Percentiles rank a stretch among this genome's conserved stretches.
Conservation (phyloP, 2,888 invertebrate species). For the Rhabditoides inermis region DNA sequence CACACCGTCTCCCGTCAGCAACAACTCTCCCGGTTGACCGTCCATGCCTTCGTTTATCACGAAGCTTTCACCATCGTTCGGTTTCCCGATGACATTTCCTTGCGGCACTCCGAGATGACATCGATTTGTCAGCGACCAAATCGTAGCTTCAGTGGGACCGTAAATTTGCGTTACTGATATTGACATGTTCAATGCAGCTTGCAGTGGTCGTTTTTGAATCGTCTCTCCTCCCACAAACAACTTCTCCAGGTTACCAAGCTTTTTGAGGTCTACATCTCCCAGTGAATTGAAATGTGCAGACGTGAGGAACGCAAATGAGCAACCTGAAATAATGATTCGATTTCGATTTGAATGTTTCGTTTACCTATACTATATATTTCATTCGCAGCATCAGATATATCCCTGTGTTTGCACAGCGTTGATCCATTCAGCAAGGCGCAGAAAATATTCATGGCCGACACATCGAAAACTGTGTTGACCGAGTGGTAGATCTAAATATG, state of each 20-base stretch:
- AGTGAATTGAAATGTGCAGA: no score
- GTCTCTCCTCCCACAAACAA: conserved; percentile 45
- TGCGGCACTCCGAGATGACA: conserved; percentile 9
- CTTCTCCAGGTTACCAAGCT: conserved; percentile 10
- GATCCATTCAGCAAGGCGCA: conserved; percentile 26
- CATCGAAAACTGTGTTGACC: conserved; percentile 44
- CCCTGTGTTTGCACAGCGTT: conserved; percentile 9
- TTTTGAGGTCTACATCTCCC: background rate
- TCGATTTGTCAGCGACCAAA: conserved; percentile 32
- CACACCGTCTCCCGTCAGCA: conserved; percentile 5
- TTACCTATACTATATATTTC: no score
- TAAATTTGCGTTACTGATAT: conserved; percentile 33
- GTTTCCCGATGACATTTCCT: no score
- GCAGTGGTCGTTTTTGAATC: conserved; percentile 16
- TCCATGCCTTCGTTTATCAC: no score
- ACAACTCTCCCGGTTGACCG: conserved; percentile 1
- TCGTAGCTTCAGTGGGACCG: conserved; percentile 45
- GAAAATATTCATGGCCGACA: conserved; percentile 41
- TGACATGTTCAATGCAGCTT: background rate
- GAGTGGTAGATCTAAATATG: conserved; percentile 22
- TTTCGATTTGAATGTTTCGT: no score
- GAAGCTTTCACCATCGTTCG: no score
- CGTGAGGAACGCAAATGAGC: no score
- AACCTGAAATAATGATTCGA: no score
- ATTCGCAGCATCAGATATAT: background rate